Evolutionary conservation across 1,140 invertebrate genomes (phyloP), one percentile per base, ranked within the genome.

Genomic region (Penaeus japonicus): DNA sequence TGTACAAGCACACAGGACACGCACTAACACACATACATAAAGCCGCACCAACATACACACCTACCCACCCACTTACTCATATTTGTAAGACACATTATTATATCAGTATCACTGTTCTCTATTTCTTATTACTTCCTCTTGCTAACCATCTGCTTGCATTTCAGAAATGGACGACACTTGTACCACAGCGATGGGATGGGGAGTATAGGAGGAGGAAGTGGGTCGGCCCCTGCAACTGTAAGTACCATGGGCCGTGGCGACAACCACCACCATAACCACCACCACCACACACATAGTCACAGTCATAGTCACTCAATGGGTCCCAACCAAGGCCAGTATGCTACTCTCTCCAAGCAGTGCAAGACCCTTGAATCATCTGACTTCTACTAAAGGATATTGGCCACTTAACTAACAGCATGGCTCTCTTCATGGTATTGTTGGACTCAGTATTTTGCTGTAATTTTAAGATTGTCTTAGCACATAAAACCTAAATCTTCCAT

Each of bases 301-400:
- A 62, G 55, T 78, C 85, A 89, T 65, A 89, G 85, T 82, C 88
- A 89, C 35, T 89, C 90, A 27, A 55, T 89, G 55, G 90, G 90
- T 7, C 90, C 90, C 77, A 90, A 90, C 85, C 90, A 90, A 75
- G 90, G 90, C 55, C 93, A 94, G 92, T 94, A 94, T 91, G 92
- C 93, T 89, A 94, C 97, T 93, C 93, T 98, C 92, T 97, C 96
- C 95, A 97, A 97, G 93, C 96, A 97, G 93, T 98, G 97, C 95
- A 98, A 98, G 93, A 98, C 97, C 86, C 94, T 97, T n/a, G 97
- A 97, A 93, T 96, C 96, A 75, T 97, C 95, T 91, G 97, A 98
- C 93, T 98, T 97, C 93, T 98, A 98, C 96, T 98, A 96, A 97
- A 96, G 93, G 92, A 73, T 35, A 35, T 59, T 78, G 75, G 84